These are phyloP conservation scores for Nothoprocta pentlandii DNA, from an alignment of 2,113 vertebrate species.

Conservation along the genomic window DNA sequence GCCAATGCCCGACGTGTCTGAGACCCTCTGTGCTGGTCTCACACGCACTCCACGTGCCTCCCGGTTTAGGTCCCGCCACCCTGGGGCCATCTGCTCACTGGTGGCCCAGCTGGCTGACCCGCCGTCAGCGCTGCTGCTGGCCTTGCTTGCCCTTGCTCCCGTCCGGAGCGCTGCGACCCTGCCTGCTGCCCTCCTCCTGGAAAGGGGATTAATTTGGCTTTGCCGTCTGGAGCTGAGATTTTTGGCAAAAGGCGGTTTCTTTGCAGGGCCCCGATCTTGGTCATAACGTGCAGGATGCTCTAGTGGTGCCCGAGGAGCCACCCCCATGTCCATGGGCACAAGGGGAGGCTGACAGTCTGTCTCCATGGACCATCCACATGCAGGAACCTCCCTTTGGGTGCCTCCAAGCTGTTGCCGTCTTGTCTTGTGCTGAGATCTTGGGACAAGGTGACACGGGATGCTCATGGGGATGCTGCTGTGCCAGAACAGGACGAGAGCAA, in stretches of 20 bases:
- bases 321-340: background rate
- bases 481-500: no score
- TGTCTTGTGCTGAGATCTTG: no score
- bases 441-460: background rate
- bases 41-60: rapidly evolving
- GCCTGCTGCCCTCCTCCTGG: background rate
- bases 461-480: background rate
- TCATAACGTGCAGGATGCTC: background rate
- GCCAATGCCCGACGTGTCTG: background rate
- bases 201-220: background rate
- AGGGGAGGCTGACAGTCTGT: background rate
- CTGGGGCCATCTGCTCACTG: background rate
- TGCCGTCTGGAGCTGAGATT: background rate
- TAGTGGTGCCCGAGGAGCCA: background rate
- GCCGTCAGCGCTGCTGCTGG: background rate
- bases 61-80: rapidly evolving
- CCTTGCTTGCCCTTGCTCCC: background rate
- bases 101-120: background rate
- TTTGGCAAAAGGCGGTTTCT: background rate
- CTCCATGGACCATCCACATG: no score
- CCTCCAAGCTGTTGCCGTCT: background rate
- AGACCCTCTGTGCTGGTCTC: background rate
- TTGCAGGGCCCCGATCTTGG: background rate
- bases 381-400: background rate
- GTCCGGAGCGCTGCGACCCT: background rate